Evolutionary conservation across 2,113 vertebrate species (phyloP).

Genomic region (Ploceus nigricollis): DNA sequence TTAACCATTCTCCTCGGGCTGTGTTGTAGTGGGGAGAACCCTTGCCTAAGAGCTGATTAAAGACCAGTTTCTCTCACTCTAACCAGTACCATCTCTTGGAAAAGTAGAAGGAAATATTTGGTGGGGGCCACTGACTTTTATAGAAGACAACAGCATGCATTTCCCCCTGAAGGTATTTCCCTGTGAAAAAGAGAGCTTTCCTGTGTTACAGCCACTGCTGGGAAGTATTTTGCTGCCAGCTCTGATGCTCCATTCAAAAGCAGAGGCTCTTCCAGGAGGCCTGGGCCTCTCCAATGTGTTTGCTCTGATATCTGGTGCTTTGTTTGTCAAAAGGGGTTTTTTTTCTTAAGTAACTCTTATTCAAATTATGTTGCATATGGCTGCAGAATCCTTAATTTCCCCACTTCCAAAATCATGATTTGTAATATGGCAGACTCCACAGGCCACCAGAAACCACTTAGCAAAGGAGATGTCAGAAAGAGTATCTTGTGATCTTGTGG

Average conservation of each 20-base stretch:
- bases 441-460: background rate
- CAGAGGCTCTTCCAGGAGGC: rapidly evolving
- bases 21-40: background rate
- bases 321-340: background rate
- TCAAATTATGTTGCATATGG: background rate
- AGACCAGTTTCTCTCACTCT: background rate
- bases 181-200: background rate
- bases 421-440: background rate
- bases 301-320: background rate
- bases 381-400: background rate
- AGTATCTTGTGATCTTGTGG: background rate
- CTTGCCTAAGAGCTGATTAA: background rate
- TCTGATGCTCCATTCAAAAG: background rate
- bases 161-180: background rate
- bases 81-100: background rate
- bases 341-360: background rate
- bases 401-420: background rate
- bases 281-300: background rate
- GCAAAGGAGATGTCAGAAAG: background rate
- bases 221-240: background rate
- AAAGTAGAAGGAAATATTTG: background rate
- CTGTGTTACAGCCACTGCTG: background rate
- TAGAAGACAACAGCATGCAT: background rate
- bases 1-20: background rate
- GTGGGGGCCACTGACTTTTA: background rate